phyloP scores from a whole-genome alignment of 92 coral and sea anemone genomes.

The Phenganax subtilis region DNA sequence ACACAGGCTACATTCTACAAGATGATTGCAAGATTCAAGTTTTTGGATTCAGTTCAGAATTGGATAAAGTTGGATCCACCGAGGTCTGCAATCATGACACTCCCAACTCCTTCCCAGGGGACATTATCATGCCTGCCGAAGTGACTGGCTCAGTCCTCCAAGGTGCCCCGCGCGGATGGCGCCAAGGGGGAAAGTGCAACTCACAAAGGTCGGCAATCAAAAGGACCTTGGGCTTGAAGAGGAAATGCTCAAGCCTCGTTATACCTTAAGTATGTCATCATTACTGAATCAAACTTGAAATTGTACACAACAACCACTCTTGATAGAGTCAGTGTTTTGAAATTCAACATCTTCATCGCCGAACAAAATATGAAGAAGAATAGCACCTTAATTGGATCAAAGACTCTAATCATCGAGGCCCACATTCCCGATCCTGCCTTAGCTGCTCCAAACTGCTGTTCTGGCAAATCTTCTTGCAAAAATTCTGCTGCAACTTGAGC shows the following conservation, averaged over 20 bases:
- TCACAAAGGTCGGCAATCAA: too few relatives aligned
- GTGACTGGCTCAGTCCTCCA: too few relatives aligned
- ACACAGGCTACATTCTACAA: background rate
- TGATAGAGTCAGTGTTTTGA: too few relatives aligned
- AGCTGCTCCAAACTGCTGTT: constrained; percentile 94
- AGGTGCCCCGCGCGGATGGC: too few relatives aligned
- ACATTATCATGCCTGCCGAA: background rate
- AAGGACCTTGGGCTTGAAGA: background rate
- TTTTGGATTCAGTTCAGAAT: background rate
- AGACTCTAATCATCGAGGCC: constrained; percentile 79
- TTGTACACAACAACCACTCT: background rate
- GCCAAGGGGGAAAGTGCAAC: too few relatives aligned
- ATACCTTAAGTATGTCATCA: constrained; percentile 13
- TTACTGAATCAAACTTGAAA: background rate
- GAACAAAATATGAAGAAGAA: too few relatives aligned
- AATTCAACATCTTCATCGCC: too few relatives aligned
- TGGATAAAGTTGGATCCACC: background rate
- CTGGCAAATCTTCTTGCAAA: constrained; percentile 80
- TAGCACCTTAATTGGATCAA: constrained; percentile 88
- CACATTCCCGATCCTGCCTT: constrained; percentile 94
- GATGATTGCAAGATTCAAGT: background rate
- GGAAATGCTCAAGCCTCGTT: background rate
- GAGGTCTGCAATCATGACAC: constrained; percentile 15
- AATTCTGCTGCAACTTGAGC: constrained; percentile 97
- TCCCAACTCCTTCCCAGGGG: background rate